Evolutionary conservation across 2,113 vertebrate genomes (phyloP).

Genomic region (Scalopus aquaticus): DNA sequence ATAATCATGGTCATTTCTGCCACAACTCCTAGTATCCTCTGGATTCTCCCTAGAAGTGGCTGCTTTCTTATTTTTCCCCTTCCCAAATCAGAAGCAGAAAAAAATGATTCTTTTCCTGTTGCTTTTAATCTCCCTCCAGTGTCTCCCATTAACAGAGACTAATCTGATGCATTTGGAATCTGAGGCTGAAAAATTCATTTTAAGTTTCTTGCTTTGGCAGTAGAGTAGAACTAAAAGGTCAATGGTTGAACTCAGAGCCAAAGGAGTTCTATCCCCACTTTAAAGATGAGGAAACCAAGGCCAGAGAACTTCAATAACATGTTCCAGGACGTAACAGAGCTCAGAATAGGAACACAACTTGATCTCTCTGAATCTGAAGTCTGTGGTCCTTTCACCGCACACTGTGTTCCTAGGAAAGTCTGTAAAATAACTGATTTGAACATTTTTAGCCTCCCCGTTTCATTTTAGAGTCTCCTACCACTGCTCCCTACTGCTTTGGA

Average conservation of each 20-base stretch:
- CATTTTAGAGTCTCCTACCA: not conserved
- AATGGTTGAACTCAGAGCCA: not conserved
- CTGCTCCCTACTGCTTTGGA: not conserved
- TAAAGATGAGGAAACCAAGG: slow-evolving; percentile 20
- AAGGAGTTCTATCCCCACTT: not conserved
- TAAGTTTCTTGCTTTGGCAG: not conserved
- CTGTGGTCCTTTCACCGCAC: not conserved
- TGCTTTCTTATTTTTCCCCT: not conserved
- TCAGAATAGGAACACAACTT: not conserved
- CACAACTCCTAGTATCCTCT: not conserved
- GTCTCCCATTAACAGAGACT: not conserved
- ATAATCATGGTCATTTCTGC: not conserved
- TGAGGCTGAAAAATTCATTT: not conserved
- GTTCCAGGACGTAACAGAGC: not conserved
- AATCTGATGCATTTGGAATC: not conserved
- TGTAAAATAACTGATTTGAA: not conserved
- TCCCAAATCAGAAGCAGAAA: not conserved
- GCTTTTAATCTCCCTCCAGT: not conserved
- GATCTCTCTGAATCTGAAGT: not conserved
- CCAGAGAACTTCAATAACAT: not conserved
- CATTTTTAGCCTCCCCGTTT: not conserved
- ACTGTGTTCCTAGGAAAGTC: not conserved
- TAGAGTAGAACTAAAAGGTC: not conserved
- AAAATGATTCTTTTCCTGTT: not conserved
- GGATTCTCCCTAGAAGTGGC: not conserved